Evolutionary conservation across 2,888 invertebrate genomes (phyloP), one percentile per base, ranked within the genome.

Genomic region (Lathronympha strigana): DNA sequence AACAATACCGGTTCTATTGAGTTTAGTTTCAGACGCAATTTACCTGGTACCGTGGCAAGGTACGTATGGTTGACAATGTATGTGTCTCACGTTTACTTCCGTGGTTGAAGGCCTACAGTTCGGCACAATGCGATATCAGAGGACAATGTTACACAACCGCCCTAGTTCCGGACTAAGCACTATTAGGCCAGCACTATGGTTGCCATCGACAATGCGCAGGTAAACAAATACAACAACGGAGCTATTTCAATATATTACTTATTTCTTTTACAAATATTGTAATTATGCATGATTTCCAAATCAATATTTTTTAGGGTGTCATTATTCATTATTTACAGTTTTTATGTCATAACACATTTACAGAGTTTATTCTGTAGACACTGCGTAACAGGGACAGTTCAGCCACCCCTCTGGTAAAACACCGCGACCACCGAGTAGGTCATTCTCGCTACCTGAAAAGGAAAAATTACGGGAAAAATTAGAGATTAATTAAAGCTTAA

Each of bases 371-470:
- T n/a, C n/a, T n/a, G 40, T 17, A 17, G 17, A 33, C 9, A 33
- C 33, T 33, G 11, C 6, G 15, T 0, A 21, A 25, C 23, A 13
- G 1, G 9, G 3, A n/a, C 31, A 25, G 28, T 69, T 76, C 70
- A 79, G 63, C 72, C 78, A 21, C 84, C 81, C 69, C 84, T 78
- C 68, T 88, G 83, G 67, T 90, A 90, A 74, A 90, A 88, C 54
- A 90, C 90, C n/a, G 89, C 90, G 68, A 89, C 88, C 19, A 90
- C 75, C 1, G 90, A 90, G 73, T 90, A 90, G 31, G 89, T 90
- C 83, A 83, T 86, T 73, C 87, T 82, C 47, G 87, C 86, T 31
- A 89, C 90, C 90, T 90, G 78, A 63, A 75, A 81, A 73, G 5
- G n/a, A 15, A 50, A 50, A 17, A 17, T 17, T 4, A 40, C 5